Evolutionary conservation across 2,113 vertebrate genomes (phyloP).

Genomic region (Tragelaphus strepsiceros): DNA sequence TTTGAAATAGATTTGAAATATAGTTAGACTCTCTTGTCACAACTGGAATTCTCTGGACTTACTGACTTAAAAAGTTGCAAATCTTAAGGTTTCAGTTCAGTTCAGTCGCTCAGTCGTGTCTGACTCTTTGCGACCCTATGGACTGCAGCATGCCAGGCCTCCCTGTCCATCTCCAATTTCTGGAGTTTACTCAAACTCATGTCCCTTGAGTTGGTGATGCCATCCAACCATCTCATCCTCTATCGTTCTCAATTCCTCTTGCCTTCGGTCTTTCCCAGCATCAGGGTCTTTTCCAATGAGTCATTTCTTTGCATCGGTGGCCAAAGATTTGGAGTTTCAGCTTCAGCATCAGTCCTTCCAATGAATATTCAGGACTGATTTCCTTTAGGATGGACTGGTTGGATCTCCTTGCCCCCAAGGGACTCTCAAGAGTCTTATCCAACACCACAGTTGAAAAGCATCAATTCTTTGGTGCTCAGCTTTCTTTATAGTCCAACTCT

Average conservation of each 20-base stretch:
- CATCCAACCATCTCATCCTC: not conserved
- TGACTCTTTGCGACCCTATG: accelerated
- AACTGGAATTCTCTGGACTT: not conserved
- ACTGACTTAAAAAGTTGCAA: not conserved
- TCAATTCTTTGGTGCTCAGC: not conserved
- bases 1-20: not conserved
- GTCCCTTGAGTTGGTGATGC: not conserved
- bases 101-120: not conserved
- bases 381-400: not conserved
- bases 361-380: not conserved
- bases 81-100: not conserved
- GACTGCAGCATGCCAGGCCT: not conserved
- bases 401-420: not conserved
- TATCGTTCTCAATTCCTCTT: accelerated
- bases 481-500: not conserved
- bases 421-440: not conserved
- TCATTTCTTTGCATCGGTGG: not conserved
- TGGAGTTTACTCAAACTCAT: not conserved
- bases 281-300: not conserved
- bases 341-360: not conserved
- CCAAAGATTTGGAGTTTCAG: not conserved
- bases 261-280: not conserved
- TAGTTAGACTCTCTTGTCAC: not conserved
- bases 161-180: not conserved
- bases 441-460: not conserved